Conservation (phyloP, 2,888 invertebrate genomes). For the Rotaria socialis region DNA sequence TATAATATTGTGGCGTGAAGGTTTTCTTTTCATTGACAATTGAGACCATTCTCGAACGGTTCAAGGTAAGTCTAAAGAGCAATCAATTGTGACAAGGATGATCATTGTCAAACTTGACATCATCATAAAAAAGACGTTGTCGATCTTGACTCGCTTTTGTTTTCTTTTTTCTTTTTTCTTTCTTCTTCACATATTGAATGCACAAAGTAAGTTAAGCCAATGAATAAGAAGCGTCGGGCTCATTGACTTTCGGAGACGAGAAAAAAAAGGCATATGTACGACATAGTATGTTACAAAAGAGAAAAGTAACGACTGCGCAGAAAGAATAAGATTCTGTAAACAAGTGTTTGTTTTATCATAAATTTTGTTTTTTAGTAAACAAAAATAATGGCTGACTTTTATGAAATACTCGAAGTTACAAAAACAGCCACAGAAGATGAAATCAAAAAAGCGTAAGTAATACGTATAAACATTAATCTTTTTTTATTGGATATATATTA, state of each 20-base stretch:
- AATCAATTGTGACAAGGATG: constrained; percentile 6
- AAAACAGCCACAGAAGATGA: constrained; percentile 80
- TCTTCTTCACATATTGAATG: not conserved
- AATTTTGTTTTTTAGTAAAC: not conserved
- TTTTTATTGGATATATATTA: not conserved
- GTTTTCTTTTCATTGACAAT: not conserved
- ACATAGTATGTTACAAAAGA: not conserved
- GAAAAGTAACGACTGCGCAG: not conserved
- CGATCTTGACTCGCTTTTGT: not conserved
- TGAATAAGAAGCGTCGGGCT: not conserved
- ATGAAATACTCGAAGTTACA: constrained; percentile 80
- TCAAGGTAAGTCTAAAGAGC: constrained; percentile 7
- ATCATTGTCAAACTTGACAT: not conserved
- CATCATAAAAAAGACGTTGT: constrained; percentile 1
- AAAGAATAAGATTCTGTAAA: not conserved
- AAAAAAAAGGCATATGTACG: not conserved
- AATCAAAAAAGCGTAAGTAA: constrained; percentile 81
- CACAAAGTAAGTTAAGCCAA: not conserved
- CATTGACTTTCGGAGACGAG: not conserved
- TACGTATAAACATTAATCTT: not conserved
- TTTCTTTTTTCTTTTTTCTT: not conserved
- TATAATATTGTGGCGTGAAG: not conserved
- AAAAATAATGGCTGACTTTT: not conserved
- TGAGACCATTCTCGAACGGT: not conserved
- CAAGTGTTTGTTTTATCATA: not conserved